A percentile compares a stretch with the other conserved stretches of the same genome.
Conservation (phyloP, 2,888 invertebrate species). For the Mesopsocus fuscifrons region DNA sequence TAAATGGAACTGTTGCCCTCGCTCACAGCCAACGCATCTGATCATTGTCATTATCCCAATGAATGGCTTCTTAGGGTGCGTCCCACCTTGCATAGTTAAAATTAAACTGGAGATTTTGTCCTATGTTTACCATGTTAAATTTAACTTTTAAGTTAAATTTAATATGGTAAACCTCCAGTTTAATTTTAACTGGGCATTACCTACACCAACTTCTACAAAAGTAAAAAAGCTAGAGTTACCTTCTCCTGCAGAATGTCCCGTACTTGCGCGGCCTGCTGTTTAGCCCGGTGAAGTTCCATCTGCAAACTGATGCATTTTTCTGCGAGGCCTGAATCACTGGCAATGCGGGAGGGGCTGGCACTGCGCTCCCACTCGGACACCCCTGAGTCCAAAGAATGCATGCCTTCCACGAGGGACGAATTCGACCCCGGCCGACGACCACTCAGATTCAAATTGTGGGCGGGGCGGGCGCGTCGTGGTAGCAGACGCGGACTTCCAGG, state of each 20-base stretch:
- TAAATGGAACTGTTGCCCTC: no score
- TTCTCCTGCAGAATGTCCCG: conserved; percentile 78
- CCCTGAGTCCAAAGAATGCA: conserved; percentile 19
- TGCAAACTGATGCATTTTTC: conserved; percentile 73
- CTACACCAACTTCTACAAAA: no score
- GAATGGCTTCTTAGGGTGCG: no score
- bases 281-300: conserved; percentile 65
- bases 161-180: no score
- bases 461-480: conserved; percentile 28
- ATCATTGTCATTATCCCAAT: no score
- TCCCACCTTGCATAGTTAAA: no score
- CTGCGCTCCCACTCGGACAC: conserved; percentile 5
- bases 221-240: no score
- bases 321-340: conserved; percentile 15
- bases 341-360: conserved; percentile 19
- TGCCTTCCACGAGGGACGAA: conserved; percentile 18
- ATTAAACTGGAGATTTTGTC: no score
- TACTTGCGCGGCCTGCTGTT: conserved; percentile 71
- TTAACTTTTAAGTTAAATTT: no score
- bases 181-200: no score
- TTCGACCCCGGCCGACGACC: conserved; percentile 20
- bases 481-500: conserved; percentile 54
- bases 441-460: conserved; percentile 12
- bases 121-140: no score
- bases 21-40: no score